Conservation (phyloP, 2,888 invertebrate genomes). For the Toxonevra muliebris region DNA sequence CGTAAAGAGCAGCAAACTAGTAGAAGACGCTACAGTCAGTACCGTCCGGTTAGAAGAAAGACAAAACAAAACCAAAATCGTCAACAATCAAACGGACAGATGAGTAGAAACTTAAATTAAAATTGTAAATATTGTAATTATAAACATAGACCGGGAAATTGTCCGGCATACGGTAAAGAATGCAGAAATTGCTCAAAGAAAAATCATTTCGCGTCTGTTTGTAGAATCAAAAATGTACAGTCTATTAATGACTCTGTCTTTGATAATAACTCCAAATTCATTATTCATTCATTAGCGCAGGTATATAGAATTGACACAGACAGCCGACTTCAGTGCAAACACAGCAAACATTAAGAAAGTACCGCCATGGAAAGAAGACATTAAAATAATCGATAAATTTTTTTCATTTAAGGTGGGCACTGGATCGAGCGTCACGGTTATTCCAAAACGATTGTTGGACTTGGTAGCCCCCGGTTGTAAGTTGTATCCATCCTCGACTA, state of each 20-base stretch:
- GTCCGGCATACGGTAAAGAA: conserved; percentile 3
- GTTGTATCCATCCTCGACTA: conserved; percentile 7
- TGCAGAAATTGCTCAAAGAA: conserved; percentile 4
- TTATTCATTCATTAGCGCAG: too few relatives aligned
- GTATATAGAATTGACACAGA: too few relatives aligned
- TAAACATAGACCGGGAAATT: not conserved
- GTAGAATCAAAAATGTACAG: conserved; percentile 1
- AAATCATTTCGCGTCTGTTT: not conserved
- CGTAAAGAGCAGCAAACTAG: not conserved
- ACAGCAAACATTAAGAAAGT: too few relatives aligned
- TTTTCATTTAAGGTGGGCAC: conserved; percentile 66
- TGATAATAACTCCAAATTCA: too few relatives aligned
- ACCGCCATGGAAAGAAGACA: too few relatives aligned
- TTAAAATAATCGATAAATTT: not conserved
- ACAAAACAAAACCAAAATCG: not conserved
- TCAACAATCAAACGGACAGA: too few relatives aligned
- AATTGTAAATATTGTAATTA: not conserved
- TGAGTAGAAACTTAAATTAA: not conserved
- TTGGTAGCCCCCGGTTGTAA: conserved; percentile 4
- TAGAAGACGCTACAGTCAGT: not conserved
- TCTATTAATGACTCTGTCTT: not conserved
- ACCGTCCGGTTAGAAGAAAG: not conserved
- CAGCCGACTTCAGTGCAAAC: too few relatives aligned
- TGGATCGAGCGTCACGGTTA: conserved; percentile 1
- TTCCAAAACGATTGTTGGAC: not conserved